Evolutionary conservation across 2,888 invertebrate species (phyloP).

Genomic region (Marronus borbonicus): DNA sequence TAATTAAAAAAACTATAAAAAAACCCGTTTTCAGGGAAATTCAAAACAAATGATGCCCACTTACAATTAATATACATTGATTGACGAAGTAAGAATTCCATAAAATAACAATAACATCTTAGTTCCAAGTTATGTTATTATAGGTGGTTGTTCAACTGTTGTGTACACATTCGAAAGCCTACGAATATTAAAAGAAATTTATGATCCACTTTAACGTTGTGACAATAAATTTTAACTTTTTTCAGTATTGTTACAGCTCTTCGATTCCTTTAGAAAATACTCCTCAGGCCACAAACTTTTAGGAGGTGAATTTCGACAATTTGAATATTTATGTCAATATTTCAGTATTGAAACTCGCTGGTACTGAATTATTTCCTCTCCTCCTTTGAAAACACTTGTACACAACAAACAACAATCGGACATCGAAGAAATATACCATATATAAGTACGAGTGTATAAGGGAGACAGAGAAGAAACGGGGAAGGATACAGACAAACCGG

Average conservation of each 20-base stretch:
- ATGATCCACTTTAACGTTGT: conserved; percentile 21
- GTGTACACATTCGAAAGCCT: background rate
- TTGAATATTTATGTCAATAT: conserved; percentile 48
- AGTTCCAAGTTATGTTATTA: no score
- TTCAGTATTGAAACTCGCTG: conserved; percentile 19
- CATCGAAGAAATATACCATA: conserved; percentile 8
- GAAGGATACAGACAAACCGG: conserved; percentile 55
- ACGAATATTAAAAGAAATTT: conserved; percentile 13
- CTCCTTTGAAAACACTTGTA: conserved; percentile 48
- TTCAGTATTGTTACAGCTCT: conserved; percentile 13
- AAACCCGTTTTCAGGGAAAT: no score
- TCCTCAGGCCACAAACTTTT: conserved; percentile 39
- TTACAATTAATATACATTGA: no score
- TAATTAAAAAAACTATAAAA: no score
- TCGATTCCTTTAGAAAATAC: conserved; percentile 28
- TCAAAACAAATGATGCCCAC: no score
- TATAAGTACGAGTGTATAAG: conserved; percentile 11
- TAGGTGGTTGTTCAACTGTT: background rate
- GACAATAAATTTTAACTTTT: conserved; percentile 43
- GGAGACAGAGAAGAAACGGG: conserved; percentile 32
- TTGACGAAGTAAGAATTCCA: no score
- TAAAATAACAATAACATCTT: no score
- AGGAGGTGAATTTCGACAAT: conserved; percentile 45
- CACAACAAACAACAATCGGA: conserved; percentile 34
- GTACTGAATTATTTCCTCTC: conserved; percentile 48